Conservation (phyloP, 2,888 invertebrate species). For the Sycophila texana region DNA sequence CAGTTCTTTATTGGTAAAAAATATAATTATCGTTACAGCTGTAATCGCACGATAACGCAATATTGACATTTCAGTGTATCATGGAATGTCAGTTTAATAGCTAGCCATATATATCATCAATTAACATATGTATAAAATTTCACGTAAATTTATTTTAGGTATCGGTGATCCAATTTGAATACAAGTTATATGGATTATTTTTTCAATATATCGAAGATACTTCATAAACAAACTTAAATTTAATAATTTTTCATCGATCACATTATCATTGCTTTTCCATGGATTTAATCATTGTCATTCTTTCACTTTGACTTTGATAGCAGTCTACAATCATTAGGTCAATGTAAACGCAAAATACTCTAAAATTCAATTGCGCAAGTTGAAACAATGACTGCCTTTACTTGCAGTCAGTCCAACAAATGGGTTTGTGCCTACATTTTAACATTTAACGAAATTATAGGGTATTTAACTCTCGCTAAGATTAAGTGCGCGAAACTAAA, state of each 20-base stretch:
- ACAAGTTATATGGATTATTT: not conserved
- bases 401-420: no score
- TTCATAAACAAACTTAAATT: conserved; percentile 4
- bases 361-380: no score
- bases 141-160: not conserved
- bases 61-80: conserved; percentile 35
- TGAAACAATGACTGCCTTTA: no score
- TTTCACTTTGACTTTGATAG: not conserved
- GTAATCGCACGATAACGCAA: conserved; percentile 58
- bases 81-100: conserved; percentile 24
- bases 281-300: conserved; percentile 7
- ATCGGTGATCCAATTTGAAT: conserved; percentile 9
- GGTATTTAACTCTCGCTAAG: no score
- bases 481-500: no score
- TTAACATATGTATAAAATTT: conserved; percentile 34
- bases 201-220: not conserved
- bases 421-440: no score
- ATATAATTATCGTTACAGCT: conserved; percentile 73
- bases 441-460: no score
- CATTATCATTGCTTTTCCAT: conserved; percentile 33
- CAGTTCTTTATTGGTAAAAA: conserved; percentile 74
- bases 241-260: conserved; percentile 23
- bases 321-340: not conserved
- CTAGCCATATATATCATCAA: conserved; percentile 31
- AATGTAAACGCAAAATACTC: no score